Evolutionary conservation across 2,797 vertebrate species (phyloP).

Genomic region (Poeciliopsis gracilis): DNA sequence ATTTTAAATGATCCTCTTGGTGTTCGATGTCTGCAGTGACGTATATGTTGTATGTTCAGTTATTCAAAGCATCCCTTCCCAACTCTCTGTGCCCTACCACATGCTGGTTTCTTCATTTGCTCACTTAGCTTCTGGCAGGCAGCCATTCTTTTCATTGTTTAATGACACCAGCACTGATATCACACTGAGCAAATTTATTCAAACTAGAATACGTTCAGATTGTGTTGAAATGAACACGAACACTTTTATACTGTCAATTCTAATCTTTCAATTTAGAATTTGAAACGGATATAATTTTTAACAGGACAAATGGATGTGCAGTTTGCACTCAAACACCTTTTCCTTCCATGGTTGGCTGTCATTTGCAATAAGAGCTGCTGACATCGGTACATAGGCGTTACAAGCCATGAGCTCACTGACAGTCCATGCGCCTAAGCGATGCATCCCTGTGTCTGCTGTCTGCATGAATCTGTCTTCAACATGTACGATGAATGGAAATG

Average conservation of each 20-base stretch:
- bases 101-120: constrained; percentile 16
- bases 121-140: constrained; percentile 21
- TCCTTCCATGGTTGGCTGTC: constrained; percentile 31
- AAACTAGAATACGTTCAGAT: neutral
- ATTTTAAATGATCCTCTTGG: neutral
- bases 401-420: constrained; percentile 54
- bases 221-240: neutral
- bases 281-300: neutral
- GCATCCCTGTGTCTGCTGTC: constrained; percentile 46
- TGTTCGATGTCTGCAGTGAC: neutral
- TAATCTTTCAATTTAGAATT: neutral
- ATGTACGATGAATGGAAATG: constrained; percentile 42
- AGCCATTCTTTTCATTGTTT: constrained; percentile 6
- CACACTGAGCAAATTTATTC: neutral
- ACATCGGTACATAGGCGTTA: constrained; percentile 31
- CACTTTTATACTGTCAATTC: neutral
- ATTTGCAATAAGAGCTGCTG: constrained; percentile 31
- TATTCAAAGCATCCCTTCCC: constrained; percentile 1
- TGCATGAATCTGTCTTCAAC: constrained; percentile 38
- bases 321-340: constrained; percentile 20
- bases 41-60: neutral
- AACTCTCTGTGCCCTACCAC: neutral
- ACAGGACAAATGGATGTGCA: neutral
- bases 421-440: constrained; percentile 14
- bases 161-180: constrained; percentile 17